Evolutionary conservation across 2,888 invertebrate species (phyloP).

Genomic region (Xanthorhoe designata): DNA sequence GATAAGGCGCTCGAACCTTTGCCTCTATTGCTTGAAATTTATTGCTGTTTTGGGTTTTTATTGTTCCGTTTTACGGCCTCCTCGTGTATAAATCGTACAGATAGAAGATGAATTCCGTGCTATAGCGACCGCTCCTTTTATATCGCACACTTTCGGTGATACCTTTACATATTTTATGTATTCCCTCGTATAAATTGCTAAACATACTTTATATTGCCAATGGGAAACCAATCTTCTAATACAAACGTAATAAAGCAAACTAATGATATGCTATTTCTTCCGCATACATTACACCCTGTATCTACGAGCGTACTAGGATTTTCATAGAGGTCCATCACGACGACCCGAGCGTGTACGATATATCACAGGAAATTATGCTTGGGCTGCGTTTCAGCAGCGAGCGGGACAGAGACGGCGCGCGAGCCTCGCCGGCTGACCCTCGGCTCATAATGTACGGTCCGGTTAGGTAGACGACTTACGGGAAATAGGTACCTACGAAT

Average conservation of each 20-base stretch:
- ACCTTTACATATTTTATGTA: conserved; percentile 60
- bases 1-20: conserved; percentile 85
- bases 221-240: conserved; percentile 38
- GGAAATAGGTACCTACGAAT: conserved; percentile 77
- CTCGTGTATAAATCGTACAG: conserved; percentile 83
- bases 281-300: conserved; percentile 59
- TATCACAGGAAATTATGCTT: conserved; percentile 83
- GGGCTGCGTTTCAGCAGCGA: conserved; percentile 65
- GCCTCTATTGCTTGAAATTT: conserved; percentile 86
- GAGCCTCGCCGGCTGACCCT: conserved; percentile 79
- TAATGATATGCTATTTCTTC: conserved; percentile 52
- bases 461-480: conserved; percentile 86
- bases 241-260: conserved; percentile 43
- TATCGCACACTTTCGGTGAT: conserved; percentile 66
- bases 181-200: conserved; percentile 46
- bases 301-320: conserved; percentile 63
- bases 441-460: conserved; percentile 86
- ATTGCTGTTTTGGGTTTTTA: conserved; percentile 87
- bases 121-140: conserved; percentile 77
- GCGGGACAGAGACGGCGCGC: conserved; percentile 79
- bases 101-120: conserved; percentile 83
- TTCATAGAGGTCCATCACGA: conserved; percentile 76
- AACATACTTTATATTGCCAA: conserved; percentile 42
- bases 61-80: conserved; percentile 86
- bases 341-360: conserved; percentile 74